Base-by-base conservation (phyloP, 2,797 vertebrate species). In the Propithecus perrieri region DNA sequence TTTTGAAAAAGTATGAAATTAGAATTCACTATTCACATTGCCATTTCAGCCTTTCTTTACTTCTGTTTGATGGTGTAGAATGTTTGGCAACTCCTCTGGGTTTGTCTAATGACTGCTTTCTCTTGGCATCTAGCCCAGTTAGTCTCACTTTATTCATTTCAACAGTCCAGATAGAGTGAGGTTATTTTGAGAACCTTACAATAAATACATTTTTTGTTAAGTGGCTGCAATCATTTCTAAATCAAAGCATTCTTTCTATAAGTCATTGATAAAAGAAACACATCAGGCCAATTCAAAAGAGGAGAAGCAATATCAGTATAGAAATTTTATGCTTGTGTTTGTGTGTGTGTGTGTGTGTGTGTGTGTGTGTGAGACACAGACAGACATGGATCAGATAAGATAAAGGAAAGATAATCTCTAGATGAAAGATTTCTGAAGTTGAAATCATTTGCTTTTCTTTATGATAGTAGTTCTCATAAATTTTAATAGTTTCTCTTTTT, bases 81-180 rank as follows among this genome's bases (percentile, higher is more conserved):
- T 5, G 10, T 41, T 71, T 91, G 84, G 55, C 20, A 59, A 20
- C 28, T 92, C n/a, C 35, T 90, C 41, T 55, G 65, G 50, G 79
- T 24, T 91, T 71, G 9, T 38, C n/a, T 89, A 50, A 72, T 72
- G 30, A 86, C 26, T 86, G 28, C 7, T 61, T 91, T 94, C 50
- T 84, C 24, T 86, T 48, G 50, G 55, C 84, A 43, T 72, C 87
- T 94, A 71, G 63, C 94, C 91, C n/a, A 75, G 35, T 67, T 85
- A 71, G 50, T 95, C 24, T 88, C 59, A 74, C 86, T 96, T 95
- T 94, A 89, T 53, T 94, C 79, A 69, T 59, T 96, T 86, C 41
- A 96, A 6, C 5, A 61, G 80, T 61, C 28, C 24, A 83, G 30
- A 71, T 26, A 87, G 26, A 84, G 18, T n/a, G 59, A 72, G 33